Base-by-base conservation (phyloP, 2,797 vertebrate genomes). In the Eulemur albifrons region DNA sequence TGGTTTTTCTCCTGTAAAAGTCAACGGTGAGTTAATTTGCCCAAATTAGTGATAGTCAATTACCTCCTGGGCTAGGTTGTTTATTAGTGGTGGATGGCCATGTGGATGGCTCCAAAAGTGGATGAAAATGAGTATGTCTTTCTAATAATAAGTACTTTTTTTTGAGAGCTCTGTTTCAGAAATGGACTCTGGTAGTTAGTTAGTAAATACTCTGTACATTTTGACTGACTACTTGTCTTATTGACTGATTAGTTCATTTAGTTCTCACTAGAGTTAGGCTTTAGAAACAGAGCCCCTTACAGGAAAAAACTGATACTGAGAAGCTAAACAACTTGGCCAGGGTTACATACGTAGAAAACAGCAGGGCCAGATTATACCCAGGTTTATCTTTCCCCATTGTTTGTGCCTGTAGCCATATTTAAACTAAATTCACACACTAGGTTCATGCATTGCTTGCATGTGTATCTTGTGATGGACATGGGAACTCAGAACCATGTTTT, bases 241-340 rank as follows among this genome's bases (percentile, higher is more conserved):
- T 70, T 83, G 54, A 85, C 65, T 27, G 67, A 40, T 91, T 57
- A 30, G 25, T 13, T 93, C 75, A 84, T 83, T 81, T 73, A 94
- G 73, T 77, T 85, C 18, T 73, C 30, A 59, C 13, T 32, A 35
- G 21, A 89, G 23, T 35, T 48, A 80, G 54, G 48, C 38, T 84
- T 77, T 35, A 18, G 50, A 67, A n/a, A 82, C 5, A 30, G 20
- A 25, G 12, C 0, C 20, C 73, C 86, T 86, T 17, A 4, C 2
- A 57, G 23, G 25, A n/a, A 20, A 84, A 15, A 81, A 67, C 1
- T 9, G 30, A 82, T 38, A 69, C 30, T 54, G 59, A 70, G 25
- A 75, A 69, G 10, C 17, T 14, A 25, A 70, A 20, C 30, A 11
- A 17, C 7, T 18, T 57, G 32, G 4, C 5, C 4, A 9, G 18